These are phyloP conservation scores for Squalus acanthias DNA, from an alignment of 2,797 vertebrate genomes.

Conservation along the genomic window DNA sequence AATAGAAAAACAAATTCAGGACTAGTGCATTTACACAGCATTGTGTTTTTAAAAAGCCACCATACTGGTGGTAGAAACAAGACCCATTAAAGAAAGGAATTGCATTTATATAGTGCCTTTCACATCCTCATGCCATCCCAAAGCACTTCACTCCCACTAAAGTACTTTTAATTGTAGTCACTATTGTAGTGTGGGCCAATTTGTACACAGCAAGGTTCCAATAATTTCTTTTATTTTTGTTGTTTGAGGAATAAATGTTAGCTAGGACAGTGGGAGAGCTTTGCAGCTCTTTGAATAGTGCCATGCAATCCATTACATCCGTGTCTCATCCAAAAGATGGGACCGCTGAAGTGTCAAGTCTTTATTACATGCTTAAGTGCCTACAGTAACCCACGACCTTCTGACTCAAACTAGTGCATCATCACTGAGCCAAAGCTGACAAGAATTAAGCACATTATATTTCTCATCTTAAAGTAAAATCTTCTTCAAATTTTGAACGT, in stretches of 20 bases:
- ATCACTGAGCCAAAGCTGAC: not conserved
- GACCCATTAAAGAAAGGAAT: not conserved
- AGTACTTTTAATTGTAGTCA: not conserved
- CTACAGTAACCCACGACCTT: not conserved
- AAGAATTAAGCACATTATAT: not conserved
- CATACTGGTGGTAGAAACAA: not conserved
- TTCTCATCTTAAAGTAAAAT: not conserved
- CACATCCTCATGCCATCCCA: not conserved
- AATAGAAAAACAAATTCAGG: slow-evolving; percentile 39
- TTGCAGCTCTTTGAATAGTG: not conserved
- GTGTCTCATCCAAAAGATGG: not conserved
- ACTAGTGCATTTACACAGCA: slow-evolving; percentile 39
- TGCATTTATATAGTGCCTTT: not conserved
- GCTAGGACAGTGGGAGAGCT: not conserved
- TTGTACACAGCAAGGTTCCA: not conserved
- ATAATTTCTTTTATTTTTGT: not conserved
- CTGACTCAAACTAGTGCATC: not conserved
- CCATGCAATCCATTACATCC: not conserved
- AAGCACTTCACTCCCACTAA: not conserved
- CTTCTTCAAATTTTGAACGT: not conserved
- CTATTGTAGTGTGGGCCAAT: not conserved
- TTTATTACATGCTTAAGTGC: not conserved
- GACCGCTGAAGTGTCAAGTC: not conserved
- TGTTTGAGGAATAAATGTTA: not conserved
- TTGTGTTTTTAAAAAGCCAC: slow-evolving; percentile 41